Conservation (phyloP, 2,797 vertebrate species). For the Notolepis coatsorum region DNA sequence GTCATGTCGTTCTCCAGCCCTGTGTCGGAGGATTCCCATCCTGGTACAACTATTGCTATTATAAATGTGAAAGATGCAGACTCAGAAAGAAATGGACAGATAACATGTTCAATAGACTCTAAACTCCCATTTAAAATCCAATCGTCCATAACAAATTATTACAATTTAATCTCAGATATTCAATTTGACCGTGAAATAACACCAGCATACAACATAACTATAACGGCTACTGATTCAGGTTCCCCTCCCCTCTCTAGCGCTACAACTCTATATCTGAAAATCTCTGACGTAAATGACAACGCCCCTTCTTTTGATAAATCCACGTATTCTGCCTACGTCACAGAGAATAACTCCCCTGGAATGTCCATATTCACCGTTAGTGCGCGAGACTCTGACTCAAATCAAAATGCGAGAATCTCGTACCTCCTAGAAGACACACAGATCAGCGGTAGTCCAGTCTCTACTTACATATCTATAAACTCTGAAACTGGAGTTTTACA, state of each 20-base stretch:
- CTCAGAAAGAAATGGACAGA: conserved; percentile 77
- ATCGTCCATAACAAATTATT: conserved; percentile 75
- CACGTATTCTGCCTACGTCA: conserved; percentile 60
- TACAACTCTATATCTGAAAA: conserved; percentile 64
- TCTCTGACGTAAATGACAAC: conserved; percentile 83
- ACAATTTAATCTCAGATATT: conserved; percentile 73
- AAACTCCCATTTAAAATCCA: conserved; percentile 63
- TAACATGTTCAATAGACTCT: conserved; percentile 65
- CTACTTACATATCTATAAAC: conserved; percentile 76
- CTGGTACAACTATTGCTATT: conserved; percentile 79
- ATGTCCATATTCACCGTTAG: conserved; percentile 68
- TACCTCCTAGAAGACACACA: conserved; percentile 70
- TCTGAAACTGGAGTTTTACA: conserved; percentile 75
- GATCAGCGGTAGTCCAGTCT: conserved; percentile 57
- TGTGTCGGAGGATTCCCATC: conserved; percentile 74
- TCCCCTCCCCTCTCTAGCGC: conserved; percentile 66
- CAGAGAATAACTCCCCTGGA: conserved; percentile 81
- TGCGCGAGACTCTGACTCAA: conserved; percentile 72
- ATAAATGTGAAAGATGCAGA: conserved; percentile 79
- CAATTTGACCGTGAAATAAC: conserved; percentile 75
- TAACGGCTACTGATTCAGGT: conserved; percentile 75
- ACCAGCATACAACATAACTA: conserved; percentile 79
- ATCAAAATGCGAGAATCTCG: conserved; percentile 71
- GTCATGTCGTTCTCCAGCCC: conserved; percentile 58
- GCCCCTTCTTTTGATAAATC: conserved; percentile 68